Base-by-base conservation (phyloP, 1,140 invertebrate genomes). In the Batillaria attramentaria region DNA sequence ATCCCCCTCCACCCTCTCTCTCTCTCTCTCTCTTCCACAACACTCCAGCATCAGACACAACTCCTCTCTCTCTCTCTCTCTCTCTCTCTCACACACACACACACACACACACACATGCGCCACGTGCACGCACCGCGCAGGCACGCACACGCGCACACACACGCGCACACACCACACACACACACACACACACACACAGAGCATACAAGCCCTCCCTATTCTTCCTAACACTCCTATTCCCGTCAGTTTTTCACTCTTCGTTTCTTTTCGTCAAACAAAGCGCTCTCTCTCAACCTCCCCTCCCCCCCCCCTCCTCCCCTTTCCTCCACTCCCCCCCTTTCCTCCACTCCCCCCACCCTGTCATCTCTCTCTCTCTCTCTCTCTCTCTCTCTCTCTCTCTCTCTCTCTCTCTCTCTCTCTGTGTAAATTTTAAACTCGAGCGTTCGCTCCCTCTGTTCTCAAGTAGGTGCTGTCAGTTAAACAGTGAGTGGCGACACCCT, bases 11-110 rank as follows among this genome's bases (percentile, higher is more conserved):
- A n/a, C n/a, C n/a, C n/a, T n/a, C n/a, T n/a, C n/a, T 68, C 65
- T 68, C 18, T 68, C 31, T 46, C 42, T 50, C n/a, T 65, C 74
- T 39, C 39, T 65, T 24, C 39, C n/a, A 62, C 74, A 41, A n/a
- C n/a, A 41, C 54, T 65, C 31, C n/a, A 16, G 6, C n/a, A 18
- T 1, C 41, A 28, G 46, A 50, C 24, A 24, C 46, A 35, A 35
- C 65, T 68, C 10, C n/a, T 39, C 28, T 35, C 57, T 75, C 57
- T 62, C 50, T 62, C 50, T 76, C 73, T 50, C 39, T 42, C 70
- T 5, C 3, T 33, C 69, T 8, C 13, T 33, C 24, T 72, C 69
- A 20, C 1, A 39, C n/a, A 24, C 76, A 50, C 28, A 16, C 41
- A 24, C 33, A 41, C 66, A 69, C 37, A 41, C 13, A 42, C 37